Conservation (phyloP, 2,797 vertebrate species). For the Lithobates pipiens region DNA sequence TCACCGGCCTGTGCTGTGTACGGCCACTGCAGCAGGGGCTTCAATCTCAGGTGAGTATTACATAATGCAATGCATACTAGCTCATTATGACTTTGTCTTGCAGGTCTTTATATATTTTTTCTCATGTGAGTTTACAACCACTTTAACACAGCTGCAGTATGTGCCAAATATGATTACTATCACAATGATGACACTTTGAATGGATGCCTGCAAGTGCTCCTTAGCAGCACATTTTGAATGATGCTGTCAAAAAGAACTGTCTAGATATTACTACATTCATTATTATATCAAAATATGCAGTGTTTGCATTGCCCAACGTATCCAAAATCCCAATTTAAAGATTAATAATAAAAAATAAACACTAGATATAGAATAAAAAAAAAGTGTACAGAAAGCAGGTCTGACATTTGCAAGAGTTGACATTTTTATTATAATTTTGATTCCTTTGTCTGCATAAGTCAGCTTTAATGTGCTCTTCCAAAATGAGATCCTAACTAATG, state of each 20-base stretch:
- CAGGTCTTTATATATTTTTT: too few species aligned
- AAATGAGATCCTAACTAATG: conserved; percentile 59
- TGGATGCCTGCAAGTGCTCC: too few species aligned
- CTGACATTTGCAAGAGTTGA: conserved; percentile 41
- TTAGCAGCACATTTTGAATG: not conserved
- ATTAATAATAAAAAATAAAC: conserved; percentile 35
- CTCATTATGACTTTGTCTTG: too few species aligned
- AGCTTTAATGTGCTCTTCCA: conserved; percentile 45
- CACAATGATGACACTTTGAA: too few species aligned
- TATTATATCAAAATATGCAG: not conserved
- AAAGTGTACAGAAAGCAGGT: conserved; percentile 29
- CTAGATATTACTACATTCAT: not conserved
- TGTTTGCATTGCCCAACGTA: conserved; percentile 9
- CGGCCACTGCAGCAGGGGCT: too few species aligned
- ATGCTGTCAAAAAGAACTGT: not conserved
- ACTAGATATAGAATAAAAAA: not conserved
- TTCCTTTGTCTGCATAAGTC: conserved; percentile 44
- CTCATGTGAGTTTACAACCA: too few species aligned
- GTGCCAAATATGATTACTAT: too few species aligned
- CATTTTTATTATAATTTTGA: conserved; percentile 50
- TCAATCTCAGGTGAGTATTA: too few species aligned
- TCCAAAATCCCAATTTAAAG: conserved; percentile 19
- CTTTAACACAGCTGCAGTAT: too few species aligned
- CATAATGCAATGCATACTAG: too few species aligned
- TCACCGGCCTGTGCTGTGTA: too few species aligned